Evolutionary conservation across 2,888 invertebrate genomes (phyloP).

Genomic region (Autographa pulchrina): DNA sequence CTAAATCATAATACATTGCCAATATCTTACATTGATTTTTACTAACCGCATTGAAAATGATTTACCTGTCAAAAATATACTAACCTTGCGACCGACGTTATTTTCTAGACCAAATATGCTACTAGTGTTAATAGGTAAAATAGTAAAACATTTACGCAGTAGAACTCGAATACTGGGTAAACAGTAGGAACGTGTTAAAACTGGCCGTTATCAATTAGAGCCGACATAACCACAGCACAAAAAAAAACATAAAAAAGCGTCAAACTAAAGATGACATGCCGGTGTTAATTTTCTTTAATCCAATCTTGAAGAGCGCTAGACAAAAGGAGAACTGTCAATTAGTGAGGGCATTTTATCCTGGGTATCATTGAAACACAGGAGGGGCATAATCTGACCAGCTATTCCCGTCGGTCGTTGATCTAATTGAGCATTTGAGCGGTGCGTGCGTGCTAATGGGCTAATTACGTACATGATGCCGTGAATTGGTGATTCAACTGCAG

Average conservation of each 20-base stretch:
- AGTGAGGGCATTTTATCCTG: slow-evolving; percentile 70
- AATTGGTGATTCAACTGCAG: slow-evolving; percentile 87
- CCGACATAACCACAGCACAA: slow-evolving; percentile 30
- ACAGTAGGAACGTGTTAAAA: slow-evolving; percentile 29
- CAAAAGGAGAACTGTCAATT: slow-evolving; percentile 73
- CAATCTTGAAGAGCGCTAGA: slow-evolving; percentile 54
- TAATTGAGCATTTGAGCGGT: slow-evolving; percentile 88
- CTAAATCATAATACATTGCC: neutral
- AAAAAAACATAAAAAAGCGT: slow-evolving; percentile 47
- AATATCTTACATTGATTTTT: no score
- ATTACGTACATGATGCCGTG: slow-evolving; percentile 84
- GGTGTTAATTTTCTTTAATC: slow-evolving; percentile 55
- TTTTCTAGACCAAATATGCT: neutral
- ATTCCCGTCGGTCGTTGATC: slow-evolving; percentile 85
- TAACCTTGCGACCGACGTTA: neutral
- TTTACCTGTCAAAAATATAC: neutral
- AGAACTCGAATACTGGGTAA: slow-evolving; percentile 25
- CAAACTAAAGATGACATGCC: slow-evolving; percentile 34
- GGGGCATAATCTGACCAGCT: slow-evolving; percentile 79
- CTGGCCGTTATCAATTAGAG: slow-evolving; percentile 37
- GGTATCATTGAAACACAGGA: slow-evolving; percentile 75
- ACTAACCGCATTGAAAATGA: no score
- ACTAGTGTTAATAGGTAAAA: neutral
- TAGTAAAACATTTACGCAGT: neutral
- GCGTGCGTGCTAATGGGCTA: slow-evolving; percentile 88